These are phyloP conservation scores for Nothocercus nigrocapillus DNA, from an alignment of 2,113 vertebrate genomes.

Conservation along the genomic window DNA sequence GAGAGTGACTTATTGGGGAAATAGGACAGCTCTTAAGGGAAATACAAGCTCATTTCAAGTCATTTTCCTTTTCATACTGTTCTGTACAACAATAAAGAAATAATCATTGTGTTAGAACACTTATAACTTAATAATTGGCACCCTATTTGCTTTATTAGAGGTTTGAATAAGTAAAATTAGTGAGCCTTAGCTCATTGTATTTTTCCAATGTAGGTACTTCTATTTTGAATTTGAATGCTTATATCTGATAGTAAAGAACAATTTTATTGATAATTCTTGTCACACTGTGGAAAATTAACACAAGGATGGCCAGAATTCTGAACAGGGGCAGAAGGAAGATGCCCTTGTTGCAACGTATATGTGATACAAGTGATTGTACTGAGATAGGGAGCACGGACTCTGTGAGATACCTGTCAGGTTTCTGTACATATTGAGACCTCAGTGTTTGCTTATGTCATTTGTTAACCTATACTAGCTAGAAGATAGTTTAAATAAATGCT, in stretches of 20 bases:
- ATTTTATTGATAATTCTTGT: neutral
- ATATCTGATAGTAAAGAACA: neutral
- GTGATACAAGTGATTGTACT: neutral
- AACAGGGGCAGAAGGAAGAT: neutral
- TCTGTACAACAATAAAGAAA: neutral
- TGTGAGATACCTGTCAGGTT: neutral
- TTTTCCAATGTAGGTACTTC: neutral
- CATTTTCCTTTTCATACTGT: neutral
- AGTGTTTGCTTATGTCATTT: neutral
- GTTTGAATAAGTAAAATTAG: neutral
- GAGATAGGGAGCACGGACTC: neutral
- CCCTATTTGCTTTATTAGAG: neutral
- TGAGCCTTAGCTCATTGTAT: neutral
- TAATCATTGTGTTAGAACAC: neutral
- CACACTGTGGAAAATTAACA: neutral
- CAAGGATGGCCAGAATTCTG: neutral
- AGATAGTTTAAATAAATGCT: neutral
- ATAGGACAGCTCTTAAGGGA: neutral
- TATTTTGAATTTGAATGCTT: neutral
- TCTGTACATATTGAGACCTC: neutral
- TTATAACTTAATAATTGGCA: neutral
- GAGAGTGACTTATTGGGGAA: slow-evolving; percentile 8
- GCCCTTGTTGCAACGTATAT: neutral
- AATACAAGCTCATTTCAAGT: neutral
- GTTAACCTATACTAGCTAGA: neutral